Percentiles rank a stretch among this genome's conserved stretches.
These are phyloP conservation scores for Drosophila willistoni DNA, from an alignment of 1,140 invertebrate genomes.

Conservation along the genomic window DNA sequence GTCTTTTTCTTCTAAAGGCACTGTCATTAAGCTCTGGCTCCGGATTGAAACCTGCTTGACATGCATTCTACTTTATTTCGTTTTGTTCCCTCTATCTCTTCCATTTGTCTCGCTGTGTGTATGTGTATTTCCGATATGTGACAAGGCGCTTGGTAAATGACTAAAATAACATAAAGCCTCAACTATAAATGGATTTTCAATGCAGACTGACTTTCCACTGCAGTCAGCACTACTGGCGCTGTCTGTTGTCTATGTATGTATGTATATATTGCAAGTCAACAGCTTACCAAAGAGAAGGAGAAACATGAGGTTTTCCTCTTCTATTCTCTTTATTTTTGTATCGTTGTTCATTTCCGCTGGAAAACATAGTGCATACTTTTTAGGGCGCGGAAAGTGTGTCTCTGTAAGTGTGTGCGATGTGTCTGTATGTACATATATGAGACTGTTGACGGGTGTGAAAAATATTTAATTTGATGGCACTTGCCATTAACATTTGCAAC, in stretches of 20 bases:
- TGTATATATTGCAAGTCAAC: slow-evolving; percentile 3
- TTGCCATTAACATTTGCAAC: slow-evolving; percentile 63
- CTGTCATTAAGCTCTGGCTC: slow-evolving; percentile 29
- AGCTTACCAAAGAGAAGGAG: slow-evolving; percentile 18
- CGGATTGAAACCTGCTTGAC: slow-evolving; percentile 31
- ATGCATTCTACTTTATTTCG: slow-evolving; percentile 47
- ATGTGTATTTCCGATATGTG: slow-evolving; percentile 2
- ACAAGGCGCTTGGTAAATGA: slow-evolving; percentile 33
- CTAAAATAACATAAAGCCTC: slow-evolving; percentile 48
- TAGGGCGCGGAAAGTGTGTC: slow-evolving; percentile 16
- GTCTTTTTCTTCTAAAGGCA: not conserved
- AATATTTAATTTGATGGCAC: slow-evolving; percentile 66
- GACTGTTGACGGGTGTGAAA: slow-evolving; percentile 22
- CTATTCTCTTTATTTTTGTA: slow-evolving; percentile 7
- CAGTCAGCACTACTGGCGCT: slow-evolving; percentile 24
- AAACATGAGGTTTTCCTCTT: slow-evolving; percentile 29
- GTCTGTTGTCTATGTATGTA: slow-evolving; percentile 3
- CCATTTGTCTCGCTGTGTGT: not conserved
- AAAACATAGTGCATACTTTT: slow-evolving; percentile 57
- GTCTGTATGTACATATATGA: slow-evolving; percentile 2
- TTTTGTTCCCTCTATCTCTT: slow-evolving; percentile 14
- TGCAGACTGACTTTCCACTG: slow-evolving; percentile 35
- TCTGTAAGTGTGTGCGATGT: not conserved
- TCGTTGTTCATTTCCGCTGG: slow-evolving; percentile 50
- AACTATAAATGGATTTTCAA: slow-evolving; percentile 57